Evolutionary conservation across 2,797 vertebrate species (phyloP), one percentile per base, ranked within the genome.

Genomic region (Gephyroberyx darwinii): DNA sequence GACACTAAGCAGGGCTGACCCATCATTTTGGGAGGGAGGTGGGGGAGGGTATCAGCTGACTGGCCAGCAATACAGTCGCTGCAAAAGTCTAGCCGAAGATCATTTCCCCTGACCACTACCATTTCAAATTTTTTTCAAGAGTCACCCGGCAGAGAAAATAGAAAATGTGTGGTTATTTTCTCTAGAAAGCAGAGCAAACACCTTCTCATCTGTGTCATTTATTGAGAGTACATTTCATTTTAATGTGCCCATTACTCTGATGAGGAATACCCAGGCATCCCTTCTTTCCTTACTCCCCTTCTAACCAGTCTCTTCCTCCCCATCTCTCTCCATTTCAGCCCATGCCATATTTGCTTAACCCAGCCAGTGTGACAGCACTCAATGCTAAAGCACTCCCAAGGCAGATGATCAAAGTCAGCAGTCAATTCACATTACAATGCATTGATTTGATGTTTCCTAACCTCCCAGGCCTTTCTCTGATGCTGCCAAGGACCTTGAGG

Each of bases 321-420:
- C 69, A 67, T 86, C 84, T 78, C 81, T 77, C 84, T 83, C 84
- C 86, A 81, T 87, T 88, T 76, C 83, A 84, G 77, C 78, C 87
- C 83, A 69, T 90, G 90, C 87, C 86, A 88, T 92, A 93, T 93
- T 93, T 92, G 90, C 89, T 89, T 93, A 92, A 92, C 90, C 91
- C 90, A 89, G 85, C 90, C 87, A 88, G 84, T 91, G 91, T 92
- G 92, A 94, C 93, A 93, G 91, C 91, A 90, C 91, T 94, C 92
- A 91, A 92, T 94, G 93, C 86, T 93, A 93, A 93, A 94, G 89
- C 89, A 91, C 90, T 93, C 91, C 92, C 88, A 91, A 89, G 93
- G 91, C 92, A 91, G 82, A 91, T 92, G 93, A 95, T 94, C 93
- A 94, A 94, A 94, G 93, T 93, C 93, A 92, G 91, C 92, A 93